A percentile compares a stretch with the other conserved stretches of the same genome.
Evolutionary conservation across 2,113 vertebrate genomes (phyloP).

Genomic region (Mormoops blainvillei): DNA sequence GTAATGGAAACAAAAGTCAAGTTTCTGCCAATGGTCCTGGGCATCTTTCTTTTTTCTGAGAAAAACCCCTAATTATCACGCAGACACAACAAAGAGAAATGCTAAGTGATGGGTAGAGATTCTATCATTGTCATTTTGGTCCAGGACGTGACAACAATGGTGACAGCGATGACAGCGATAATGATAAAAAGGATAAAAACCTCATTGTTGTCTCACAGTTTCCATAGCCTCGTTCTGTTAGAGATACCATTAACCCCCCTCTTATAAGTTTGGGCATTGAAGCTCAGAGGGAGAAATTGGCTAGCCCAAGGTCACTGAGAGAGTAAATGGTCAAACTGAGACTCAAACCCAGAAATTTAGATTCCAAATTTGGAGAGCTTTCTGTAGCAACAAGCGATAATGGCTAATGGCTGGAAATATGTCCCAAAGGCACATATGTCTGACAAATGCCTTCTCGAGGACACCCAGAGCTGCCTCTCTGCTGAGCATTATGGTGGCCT

Average conservation of each 20-base stretch:
- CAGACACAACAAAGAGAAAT: neutral
- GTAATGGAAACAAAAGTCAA: neutral
- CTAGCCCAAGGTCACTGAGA: neutral
- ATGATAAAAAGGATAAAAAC: neutral
- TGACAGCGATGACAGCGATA: neutral
- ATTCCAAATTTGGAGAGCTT: slow-evolving; percentile 11
- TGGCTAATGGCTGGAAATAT: neutral
- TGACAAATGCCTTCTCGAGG: slow-evolving; percentile 7
- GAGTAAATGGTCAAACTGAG: slow-evolving; percentile 29
- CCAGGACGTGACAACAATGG: neutral
- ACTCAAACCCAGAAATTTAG: slow-evolving; percentile 32
- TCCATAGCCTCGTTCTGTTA: neutral
- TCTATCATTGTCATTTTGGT: neutral
- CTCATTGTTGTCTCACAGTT: neutral
- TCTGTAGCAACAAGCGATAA: slow-evolving; percentile 10
- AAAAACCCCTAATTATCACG: neutral
- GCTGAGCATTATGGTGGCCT: neutral
- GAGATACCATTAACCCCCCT: neutral
- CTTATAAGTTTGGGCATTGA: neutral
- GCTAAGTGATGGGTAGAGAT: neutral
- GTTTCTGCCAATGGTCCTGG: neutral
- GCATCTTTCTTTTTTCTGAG: neutral
- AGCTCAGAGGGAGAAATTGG: neutral
- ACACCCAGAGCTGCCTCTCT: neutral
- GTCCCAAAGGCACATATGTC: slow-evolving; percentile 18